Conservation (phyloP, 2,113 vertebrate species). For the Steatornis caripensis region DNA sequence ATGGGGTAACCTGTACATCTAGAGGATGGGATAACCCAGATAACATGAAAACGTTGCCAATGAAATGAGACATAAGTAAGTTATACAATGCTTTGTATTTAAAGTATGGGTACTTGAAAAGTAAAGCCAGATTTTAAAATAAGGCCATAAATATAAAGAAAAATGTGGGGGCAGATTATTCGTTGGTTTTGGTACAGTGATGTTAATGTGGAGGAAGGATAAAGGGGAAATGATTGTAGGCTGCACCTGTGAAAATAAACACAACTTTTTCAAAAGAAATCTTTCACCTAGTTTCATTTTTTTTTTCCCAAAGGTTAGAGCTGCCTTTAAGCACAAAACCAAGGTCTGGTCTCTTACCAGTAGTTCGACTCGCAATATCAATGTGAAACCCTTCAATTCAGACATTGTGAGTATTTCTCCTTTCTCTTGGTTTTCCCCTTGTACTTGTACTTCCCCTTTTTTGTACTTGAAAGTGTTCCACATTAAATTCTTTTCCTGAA, state of each 20-base stretch:
- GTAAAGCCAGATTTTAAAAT: neutral
- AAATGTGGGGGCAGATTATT: neutral
- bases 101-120: neutral
- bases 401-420: constrained; percentile 84
- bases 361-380: constrained; percentile 86
- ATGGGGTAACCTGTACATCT: neutral
- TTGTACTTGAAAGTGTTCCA: neutral
- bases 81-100: neutral
- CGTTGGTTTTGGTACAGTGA: neutral
- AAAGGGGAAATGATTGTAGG: neutral
- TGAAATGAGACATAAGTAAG: neutral
- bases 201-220: neutral
- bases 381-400: constrained; percentile 89
- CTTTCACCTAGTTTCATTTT: neutral
- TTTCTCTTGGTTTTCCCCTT: neutral
- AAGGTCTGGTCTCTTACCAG: constrained; percentile 97
- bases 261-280: neutral
- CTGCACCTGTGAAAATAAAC: neutral
- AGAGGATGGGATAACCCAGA: neutral
- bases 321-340: constrained; percentile 98
- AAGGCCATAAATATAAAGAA: neutral
- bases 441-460: too few relatives aligned
- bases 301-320: constrained; percentile 82
- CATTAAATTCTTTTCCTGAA: neutral
- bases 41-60: neutral